phyloP scores from a whole-genome alignment of 1,140 invertebrate species.

The Drosophila virilis region DNA sequence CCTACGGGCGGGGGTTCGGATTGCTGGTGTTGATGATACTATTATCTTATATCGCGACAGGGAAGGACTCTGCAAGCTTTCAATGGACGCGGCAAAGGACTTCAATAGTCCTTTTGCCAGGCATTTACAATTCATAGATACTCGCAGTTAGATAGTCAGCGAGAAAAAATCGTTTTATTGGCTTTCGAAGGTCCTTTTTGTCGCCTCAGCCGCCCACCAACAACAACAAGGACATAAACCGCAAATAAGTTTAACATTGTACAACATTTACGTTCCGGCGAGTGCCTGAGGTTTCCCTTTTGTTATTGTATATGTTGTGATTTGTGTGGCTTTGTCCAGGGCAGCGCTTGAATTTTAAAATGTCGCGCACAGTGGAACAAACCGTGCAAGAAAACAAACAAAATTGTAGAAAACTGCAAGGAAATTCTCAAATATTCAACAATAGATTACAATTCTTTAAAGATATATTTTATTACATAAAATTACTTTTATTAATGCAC shows the following conservation, averaged over 20 bases:
- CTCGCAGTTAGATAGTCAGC: conserved; percentile 39
- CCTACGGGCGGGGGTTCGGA: conserved; percentile 24
- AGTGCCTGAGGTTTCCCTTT: conserved; percentile 59
- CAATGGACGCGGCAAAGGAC: conserved; percentile 54
- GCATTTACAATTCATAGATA: conserved; percentile 80
- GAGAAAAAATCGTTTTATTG: conserved; percentile 83
- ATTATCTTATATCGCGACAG: conserved; percentile 81
- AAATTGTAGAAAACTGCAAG: background rate
- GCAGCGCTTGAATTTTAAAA: conserved; percentile 70
- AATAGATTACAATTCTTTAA: no score
- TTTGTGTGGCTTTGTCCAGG: conserved; percentile 66
- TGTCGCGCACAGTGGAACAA: conserved; percentile 53
- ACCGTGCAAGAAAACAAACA: background rate
- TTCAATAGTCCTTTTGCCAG: conserved; percentile 69
- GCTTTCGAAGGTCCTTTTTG: conserved; percentile 80
- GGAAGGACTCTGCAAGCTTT: conserved; percentile 61
- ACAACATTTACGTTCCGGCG: conserved; percentile 45
- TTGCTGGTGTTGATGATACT: conserved; percentile 81
- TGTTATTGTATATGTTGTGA: conserved; percentile 80
- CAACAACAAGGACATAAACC: conserved; percentile 68
- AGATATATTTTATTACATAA: no score
- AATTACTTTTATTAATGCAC: no score
- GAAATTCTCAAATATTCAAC: no score
- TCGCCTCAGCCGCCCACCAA: conserved; percentile 59
- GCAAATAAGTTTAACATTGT: conserved; percentile 79